Evolutionary conservation across 2,797 vertebrate species (phyloP).

Genomic region (Bryconaethiops microstoma): DNA sequence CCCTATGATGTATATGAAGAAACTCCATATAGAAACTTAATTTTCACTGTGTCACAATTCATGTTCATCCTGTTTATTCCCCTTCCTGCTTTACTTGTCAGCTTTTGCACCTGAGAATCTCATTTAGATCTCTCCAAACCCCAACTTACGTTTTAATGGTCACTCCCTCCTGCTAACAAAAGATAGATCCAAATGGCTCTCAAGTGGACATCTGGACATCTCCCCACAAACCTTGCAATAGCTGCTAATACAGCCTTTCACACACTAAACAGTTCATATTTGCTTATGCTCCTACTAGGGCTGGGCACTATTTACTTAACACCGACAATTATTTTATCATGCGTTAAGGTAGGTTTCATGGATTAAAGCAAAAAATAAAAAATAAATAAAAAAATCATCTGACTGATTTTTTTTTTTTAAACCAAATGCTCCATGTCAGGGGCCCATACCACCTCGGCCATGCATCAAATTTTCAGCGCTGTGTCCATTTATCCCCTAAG

Average conservation of each 20-base stretch:
- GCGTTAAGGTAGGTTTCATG: too few species aligned
- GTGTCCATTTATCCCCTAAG: too few species aligned
- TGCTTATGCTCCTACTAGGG: too few species aligned
- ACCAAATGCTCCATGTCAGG: too few species aligned
- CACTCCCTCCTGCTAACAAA: background rate
- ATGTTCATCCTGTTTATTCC: slow-evolving; percentile 51
- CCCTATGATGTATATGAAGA: slow-evolving; percentile 47
- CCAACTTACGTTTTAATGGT: slow-evolving; percentile 3
- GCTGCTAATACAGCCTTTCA: background rate
- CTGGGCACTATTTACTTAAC: background rate
- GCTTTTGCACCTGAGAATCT: slow-evolving; percentile 52
- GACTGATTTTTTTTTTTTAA: too few species aligned
- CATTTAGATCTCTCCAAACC: slow-evolving; percentile 16
- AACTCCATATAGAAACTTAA: slow-evolving; percentile 51
- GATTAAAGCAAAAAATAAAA: too few species aligned
- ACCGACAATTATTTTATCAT: background rate
- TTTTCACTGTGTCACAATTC: slow-evolving; percentile 57
- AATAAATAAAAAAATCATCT: too few species aligned
- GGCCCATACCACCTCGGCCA: too few species aligned
- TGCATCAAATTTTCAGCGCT: too few species aligned
- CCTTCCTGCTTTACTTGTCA: slow-evolving; percentile 53
- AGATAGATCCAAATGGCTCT: too few species aligned
- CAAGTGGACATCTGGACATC: too few species aligned
- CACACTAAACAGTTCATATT: background rate
- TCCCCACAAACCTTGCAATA: background rate